Conservation (phyloP, 2,888 invertebrate species). For the Matsumyia berberina region DNA sequence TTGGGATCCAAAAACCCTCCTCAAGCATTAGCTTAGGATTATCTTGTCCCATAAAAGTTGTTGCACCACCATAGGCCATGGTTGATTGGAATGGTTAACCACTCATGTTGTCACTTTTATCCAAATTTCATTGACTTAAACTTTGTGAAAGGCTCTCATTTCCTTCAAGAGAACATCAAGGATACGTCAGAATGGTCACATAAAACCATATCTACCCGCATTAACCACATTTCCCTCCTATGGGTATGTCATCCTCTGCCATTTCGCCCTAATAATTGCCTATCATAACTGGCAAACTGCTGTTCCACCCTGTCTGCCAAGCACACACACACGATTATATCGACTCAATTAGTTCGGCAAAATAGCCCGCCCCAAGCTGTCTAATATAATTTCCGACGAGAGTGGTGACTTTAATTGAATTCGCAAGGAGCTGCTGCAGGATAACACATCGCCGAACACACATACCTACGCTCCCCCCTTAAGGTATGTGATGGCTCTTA, state of each 20-base stretch:
- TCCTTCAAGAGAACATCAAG: background rate
- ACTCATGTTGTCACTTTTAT: background rate
- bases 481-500: conserved; percentile 41
- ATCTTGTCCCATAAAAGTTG: no score
- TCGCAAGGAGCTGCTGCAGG: conserved; percentile 47
- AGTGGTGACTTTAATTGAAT: conserved; percentile 64
- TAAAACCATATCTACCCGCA: conserved; percentile 15
- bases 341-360: conserved; percentile 58
- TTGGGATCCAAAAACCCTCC: no score
- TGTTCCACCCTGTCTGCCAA: conserved; percentile 45
- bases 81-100: no score
- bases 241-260: background rate
- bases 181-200: background rate
- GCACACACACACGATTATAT: conserved; percentile 35
- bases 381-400: conserved; percentile 58
- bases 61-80: no score
- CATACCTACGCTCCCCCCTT: background rate
- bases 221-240: background rate
- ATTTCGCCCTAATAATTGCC: conserved; percentile 47
- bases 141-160: background rate
- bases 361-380: conserved; percentile 53
- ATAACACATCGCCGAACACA: conserved; percentile 19
- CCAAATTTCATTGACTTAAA: background rate
- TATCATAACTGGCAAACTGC: conserved; percentile 55
- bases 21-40: no score